These are phyloP conservation scores for Engystomops pustulosus DNA, from an alignment of 2,113 vertebrate genomes.

Conservation along the genomic window DNA sequence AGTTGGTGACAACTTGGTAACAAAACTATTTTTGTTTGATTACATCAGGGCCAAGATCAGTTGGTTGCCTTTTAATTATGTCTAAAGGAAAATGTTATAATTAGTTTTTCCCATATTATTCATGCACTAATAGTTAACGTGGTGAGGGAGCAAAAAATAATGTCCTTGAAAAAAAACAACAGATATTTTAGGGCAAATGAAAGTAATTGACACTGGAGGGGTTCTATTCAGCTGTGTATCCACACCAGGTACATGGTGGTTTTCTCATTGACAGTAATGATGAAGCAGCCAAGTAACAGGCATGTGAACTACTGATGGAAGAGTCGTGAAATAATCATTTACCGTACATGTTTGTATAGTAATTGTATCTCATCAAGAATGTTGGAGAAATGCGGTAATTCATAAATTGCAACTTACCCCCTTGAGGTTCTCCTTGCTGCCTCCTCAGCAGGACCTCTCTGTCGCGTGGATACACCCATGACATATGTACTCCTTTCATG, in stretches of 20 bases:
- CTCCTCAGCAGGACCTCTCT: slow-evolving; percentile 43
- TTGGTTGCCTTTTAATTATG: slow-evolving; percentile 58
- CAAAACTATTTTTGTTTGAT: slow-evolving; percentile 44
- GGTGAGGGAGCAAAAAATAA: slow-evolving; percentile 51
- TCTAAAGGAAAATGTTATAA: slow-evolving; percentile 52
- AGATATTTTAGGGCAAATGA: slow-evolving; percentile 59
- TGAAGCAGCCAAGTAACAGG: slow-evolving; percentile 31
- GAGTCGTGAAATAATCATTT: slow-evolving; percentile 55
- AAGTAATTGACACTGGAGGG: slow-evolving; percentile 60
- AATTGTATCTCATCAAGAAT: slow-evolving; percentile 60
- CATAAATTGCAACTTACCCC: slow-evolving; percentile 57
- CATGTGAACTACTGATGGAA: slow-evolving; percentile 51
- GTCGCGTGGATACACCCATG: background rate
- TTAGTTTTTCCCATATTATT: slow-evolving; percentile 38
- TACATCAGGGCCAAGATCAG: slow-evolving; percentile 60
- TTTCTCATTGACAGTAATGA: slow-evolving; percentile 55
- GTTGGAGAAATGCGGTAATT: slow-evolving; percentile 59
- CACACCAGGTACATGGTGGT: slow-evolving; percentile 57
- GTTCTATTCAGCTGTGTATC: slow-evolving; percentile 58
- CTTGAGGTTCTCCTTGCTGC: slow-evolving; percentile 34
- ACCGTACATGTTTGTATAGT: slow-evolving; percentile 50
- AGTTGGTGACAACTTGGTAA: background rate
- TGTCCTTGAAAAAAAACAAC: slow-evolving; percentile 47
- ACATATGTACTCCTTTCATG: background rate
- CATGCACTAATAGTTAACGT: slow-evolving; percentile 3